Conservation (phyloP, 2,888 invertebrate species). For the Chaitophorus viminalis region DNA sequence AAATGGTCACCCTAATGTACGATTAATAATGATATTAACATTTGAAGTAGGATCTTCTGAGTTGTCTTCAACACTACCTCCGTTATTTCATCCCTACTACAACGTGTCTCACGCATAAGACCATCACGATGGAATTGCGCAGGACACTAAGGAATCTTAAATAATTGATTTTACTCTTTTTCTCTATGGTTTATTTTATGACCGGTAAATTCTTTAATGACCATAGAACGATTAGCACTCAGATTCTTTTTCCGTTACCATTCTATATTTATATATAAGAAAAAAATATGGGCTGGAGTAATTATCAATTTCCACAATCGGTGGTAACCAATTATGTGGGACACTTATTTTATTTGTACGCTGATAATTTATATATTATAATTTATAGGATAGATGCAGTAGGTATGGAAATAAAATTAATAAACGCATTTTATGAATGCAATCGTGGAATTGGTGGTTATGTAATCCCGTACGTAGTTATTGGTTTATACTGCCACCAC, state of each 20-base stretch:
- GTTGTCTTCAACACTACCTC: too few species aligned
- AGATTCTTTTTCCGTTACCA: background rate
- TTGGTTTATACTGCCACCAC: background rate
- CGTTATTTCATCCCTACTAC: too few species aligned
- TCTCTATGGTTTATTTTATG: conserved; percentile 12
- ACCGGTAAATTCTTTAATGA: conserved; percentile 16
- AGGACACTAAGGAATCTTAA: background rate
- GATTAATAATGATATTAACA: too few species aligned
- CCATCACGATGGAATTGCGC: background rate
- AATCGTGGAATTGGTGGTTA: background rate
- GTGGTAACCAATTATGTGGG: background rate
- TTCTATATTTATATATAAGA: background rate
- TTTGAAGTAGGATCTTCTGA: too few species aligned
- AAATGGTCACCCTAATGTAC: too few species aligned
- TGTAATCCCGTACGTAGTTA: background rate
- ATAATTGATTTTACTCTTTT: background rate
- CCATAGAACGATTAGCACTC: background rate
- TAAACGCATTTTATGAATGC: background rate
- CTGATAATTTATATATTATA: background rate
- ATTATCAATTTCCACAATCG: conserved; percentile 10
- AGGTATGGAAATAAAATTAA: background rate
- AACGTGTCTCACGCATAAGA: background rate
- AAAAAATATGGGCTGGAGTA: background rate
- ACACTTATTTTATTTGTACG: too few species aligned
- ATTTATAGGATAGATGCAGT: background rate